These are phyloP conservation scores for Xerus rutilus DNA, from an alignment of 2,797 vertebrate species.

Conservation along the genomic window DNA sequence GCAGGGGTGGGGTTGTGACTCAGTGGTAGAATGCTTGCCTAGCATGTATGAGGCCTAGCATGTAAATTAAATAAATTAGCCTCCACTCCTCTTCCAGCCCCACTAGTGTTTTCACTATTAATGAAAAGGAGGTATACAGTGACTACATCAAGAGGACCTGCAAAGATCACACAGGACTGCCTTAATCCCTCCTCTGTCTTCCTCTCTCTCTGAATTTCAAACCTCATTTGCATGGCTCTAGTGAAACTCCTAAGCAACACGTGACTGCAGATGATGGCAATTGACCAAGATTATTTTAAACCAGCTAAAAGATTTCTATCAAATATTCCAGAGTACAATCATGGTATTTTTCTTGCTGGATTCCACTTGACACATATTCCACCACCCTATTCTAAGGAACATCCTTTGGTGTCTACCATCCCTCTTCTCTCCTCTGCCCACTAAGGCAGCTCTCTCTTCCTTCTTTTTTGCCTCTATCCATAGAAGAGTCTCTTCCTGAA, in stretches of 20 bases:
- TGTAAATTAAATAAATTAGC: background rate
- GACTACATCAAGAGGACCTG: background rate
- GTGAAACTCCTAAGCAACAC: background rate
- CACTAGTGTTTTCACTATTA: background rate
- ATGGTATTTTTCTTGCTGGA: background rate
- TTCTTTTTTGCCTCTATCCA: background rate
- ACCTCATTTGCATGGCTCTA: background rate
- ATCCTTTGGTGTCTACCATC: background rate
- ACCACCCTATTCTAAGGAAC: background rate
- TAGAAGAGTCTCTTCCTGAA: background rate
- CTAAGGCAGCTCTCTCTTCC: background rate
- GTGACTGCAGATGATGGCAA: background rate
- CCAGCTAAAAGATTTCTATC: background rate
- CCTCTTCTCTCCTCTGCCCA: background rate
- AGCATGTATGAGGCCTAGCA: no score
- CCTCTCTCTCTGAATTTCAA: background rate
- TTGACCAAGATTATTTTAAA: background rate
- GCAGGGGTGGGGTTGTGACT: no score
- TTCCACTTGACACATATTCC: background rate
- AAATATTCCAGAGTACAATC: background rate
- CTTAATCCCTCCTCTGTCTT: background rate
- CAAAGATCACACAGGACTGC: background rate
- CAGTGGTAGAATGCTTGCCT: no score
- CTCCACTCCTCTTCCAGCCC: accelerated
- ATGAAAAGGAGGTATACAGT: background rate